Conservation (phyloP, 2,113 vertebrate species). For the Puntigrus tetrazona region DNA sequence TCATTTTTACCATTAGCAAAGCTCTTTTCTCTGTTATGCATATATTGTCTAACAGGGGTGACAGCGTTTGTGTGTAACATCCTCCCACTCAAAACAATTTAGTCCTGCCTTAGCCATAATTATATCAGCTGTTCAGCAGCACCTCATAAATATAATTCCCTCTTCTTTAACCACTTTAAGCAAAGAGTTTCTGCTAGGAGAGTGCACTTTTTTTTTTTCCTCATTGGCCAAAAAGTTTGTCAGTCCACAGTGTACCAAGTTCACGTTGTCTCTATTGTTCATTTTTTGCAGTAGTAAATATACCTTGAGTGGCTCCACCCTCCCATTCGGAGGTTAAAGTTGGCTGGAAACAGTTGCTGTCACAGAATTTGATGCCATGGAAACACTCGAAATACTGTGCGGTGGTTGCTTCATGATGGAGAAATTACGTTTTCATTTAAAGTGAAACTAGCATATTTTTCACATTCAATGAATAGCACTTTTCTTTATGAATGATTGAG, state of each 20-base stretch:
- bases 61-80: not conserved
- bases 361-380: not conserved
- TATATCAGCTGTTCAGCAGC: not conserved
- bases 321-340: not conserved
- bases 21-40: not conserved
- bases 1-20: constrained; percentile 12
- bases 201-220: not conserved
- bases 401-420: not conserved
- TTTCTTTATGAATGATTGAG: not conserved
- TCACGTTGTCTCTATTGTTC: not conserved
- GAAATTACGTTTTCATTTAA: not conserved
- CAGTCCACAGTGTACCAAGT: not conserved
- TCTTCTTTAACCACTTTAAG: not conserved
- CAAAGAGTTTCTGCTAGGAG: not conserved
- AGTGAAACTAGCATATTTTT: not conserved
- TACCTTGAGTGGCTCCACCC: not conserved
- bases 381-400: not conserved
- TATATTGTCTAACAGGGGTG: not conserved
- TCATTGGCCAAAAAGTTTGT: not conserved
- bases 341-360: not conserved
- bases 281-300: not conserved
- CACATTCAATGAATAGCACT: not conserved
- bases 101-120: not conserved
- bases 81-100: not conserved
- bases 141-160: not conserved